Evolutionary conservation across 2,888 invertebrate genomes (phyloP).

Genomic region (Theretra japonica): DNA sequence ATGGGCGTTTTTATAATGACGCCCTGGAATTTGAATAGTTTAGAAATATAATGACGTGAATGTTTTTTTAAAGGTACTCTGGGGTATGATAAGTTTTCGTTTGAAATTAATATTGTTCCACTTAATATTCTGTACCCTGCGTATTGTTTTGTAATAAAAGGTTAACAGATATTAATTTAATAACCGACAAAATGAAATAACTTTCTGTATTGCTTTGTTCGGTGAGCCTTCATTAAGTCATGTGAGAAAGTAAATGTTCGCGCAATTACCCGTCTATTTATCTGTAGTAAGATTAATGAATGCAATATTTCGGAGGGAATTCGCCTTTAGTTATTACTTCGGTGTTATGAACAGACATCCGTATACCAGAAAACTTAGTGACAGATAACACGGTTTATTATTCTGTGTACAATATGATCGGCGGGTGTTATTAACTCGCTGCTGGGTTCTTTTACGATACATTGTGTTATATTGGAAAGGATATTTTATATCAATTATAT

Average conservation of each 20-base stretch:
- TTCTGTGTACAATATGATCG: conserved; percentile 9
- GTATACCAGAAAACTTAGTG: conserved; percentile 15
- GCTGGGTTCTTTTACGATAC: neutral
- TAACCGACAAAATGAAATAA: conserved; percentile 7
- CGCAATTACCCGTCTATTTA: conserved; percentile 58
- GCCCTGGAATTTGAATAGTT: neutral
- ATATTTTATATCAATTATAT: too few species aligned
- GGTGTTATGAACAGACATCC: conserved; percentile 25
- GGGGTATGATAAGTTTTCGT: neutral
- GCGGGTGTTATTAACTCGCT: conserved; percentile 14
- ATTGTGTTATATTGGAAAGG: neutral
- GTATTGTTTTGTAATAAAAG: conserved; percentile 14
- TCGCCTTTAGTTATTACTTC: conserved; percentile 27
- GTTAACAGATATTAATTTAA: conserved; percentile 10
- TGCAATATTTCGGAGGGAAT: conserved; percentile 52
- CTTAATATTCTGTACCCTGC: neutral
- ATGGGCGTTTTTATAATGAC: neutral
- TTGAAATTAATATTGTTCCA: neutral
- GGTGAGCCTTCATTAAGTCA: conserved; percentile 15
- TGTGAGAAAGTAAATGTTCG: conserved; percentile 44
- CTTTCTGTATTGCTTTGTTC: conserved; percentile 2
- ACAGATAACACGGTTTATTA: conserved; percentile 19
- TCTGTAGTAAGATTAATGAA: conserved; percentile 57
- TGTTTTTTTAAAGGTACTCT: too few species aligned
- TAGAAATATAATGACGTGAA: neutral